Evolutionary conservation across 2,888 invertebrate species (phyloP).

Genomic region (Xylophagus ater): DNA sequence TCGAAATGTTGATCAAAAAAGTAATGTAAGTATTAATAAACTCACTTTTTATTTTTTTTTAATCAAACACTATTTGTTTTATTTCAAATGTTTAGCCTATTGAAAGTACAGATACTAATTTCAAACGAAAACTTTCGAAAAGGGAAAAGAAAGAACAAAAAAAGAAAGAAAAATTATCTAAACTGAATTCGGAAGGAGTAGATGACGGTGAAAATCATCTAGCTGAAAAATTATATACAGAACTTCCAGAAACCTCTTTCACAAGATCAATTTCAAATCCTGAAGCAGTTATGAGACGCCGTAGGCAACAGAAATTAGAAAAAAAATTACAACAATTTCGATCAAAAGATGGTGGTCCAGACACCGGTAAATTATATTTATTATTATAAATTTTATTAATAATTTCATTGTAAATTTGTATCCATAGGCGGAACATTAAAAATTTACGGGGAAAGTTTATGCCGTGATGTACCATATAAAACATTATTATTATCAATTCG

Average conservation of each 20-base stretch:
- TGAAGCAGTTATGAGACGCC: constrained; percentile 96
- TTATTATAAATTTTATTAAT: constrained; percentile 3
- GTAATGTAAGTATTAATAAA: constrained; percentile 33
- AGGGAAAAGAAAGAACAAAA: constrained; percentile 96
- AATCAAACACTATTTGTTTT: neutral
- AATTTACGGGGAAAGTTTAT: constrained; percentile 93
- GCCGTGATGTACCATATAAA: constrained; percentile 96
- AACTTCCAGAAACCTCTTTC: constrained; percentile 95
- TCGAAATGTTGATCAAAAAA: constrained; percentile 77
- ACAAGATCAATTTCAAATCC: constrained; percentile 99
- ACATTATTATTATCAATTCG: constrained; percentile 86
- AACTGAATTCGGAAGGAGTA: constrained; percentile 52
- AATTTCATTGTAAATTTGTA: no score
- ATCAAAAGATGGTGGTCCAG: constrained; percentile 89
- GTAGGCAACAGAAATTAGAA: constrained; percentile 93
- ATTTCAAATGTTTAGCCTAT: constrained; percentile 42
- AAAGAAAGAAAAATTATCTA: constrained; percentile 80
- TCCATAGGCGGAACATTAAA: constrained; percentile 68
- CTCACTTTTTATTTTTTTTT: neutral
- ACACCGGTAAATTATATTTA: constrained; percentile 49
- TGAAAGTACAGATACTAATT: constrained; percentile 67
- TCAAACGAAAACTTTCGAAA: constrained; percentile 89
- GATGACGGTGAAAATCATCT: constrained; percentile 59
- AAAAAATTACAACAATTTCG: constrained; percentile 92
- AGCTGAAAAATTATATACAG: constrained; percentile 88